These are phyloP conservation scores for Haemorhous mexicanus DNA, from an alignment of 2,113 vertebrate genomes.

Conservation along the genomic window DNA sequence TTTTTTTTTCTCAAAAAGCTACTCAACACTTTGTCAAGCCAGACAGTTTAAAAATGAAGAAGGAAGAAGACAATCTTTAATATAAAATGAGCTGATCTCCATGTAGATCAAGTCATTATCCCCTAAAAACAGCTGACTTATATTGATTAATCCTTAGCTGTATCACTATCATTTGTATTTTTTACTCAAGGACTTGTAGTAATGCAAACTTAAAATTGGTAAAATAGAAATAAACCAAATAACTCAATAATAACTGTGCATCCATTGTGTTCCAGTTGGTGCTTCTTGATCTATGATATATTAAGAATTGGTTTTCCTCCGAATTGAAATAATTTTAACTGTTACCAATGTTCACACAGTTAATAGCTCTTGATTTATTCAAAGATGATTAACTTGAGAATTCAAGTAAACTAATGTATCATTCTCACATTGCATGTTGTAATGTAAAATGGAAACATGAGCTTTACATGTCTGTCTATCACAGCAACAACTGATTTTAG, in stretches of 20 bases:
- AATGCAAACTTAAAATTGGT: background rate
- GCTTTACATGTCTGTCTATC: conserved; percentile 46
- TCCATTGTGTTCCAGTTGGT: background rate
- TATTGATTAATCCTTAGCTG: background rate
- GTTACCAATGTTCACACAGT: background rate
- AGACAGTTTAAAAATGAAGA: background rate
- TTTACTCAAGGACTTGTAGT: background rate
- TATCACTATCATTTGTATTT: background rate
- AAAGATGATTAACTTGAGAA: background rate
- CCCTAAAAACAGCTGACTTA: background rate
- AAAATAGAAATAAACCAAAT: background rate
- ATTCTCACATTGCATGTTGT: conserved; percentile 31
- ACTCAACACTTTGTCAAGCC: background rate
- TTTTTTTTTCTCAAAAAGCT: background rate
- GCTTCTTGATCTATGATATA: background rate
- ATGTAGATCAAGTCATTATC: background rate
- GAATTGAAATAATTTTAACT: background rate
- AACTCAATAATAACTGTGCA: background rate
- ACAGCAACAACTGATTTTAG: conserved; percentile 35
- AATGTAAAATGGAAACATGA: conserved; percentile 17
- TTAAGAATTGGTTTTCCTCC: background rate
- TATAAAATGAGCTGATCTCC: background rate
- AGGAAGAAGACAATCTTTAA: background rate
- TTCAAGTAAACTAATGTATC: conserved; percentile 9
- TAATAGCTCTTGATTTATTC: background rate